phyloP scores from a whole-genome alignment of 2,797 vertebrate species.

The Anas bernieri region DNA sequence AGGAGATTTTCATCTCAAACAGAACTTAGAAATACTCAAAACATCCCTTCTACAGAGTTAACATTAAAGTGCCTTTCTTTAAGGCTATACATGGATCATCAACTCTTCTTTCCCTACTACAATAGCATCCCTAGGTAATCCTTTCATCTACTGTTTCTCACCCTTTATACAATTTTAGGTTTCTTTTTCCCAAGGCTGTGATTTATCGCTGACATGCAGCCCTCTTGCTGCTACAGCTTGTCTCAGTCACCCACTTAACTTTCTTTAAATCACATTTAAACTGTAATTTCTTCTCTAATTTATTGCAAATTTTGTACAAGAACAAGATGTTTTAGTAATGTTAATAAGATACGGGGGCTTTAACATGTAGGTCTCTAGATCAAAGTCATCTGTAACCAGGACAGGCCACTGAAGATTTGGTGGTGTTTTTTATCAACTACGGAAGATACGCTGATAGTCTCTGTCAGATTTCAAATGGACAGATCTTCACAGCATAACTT shows the following conservation, averaged over 20 bases:
- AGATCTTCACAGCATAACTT: background rate
- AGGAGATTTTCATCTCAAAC: background rate
- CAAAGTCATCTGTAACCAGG: background rate
- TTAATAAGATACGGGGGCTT: conserved; percentile 24
- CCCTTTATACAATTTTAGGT: background rate
- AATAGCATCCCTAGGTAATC: background rate
- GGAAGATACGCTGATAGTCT: background rate
- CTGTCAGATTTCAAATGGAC: background rate
- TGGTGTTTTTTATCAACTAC: background rate
- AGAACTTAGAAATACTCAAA: background rate
- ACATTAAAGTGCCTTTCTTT: background rate
- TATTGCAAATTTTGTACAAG: conserved; percentile 41
- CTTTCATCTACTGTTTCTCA: background rate
- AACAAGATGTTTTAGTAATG: conserved; percentile 25
- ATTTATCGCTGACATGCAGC: conserved; percentile 20
- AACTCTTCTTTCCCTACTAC: background rate
- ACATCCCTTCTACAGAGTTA: background rate
- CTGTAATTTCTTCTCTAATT: conserved; percentile 54
- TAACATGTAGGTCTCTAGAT: background rate
- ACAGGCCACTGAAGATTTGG: background rate
- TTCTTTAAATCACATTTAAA: conserved; percentile 59
- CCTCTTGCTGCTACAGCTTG: background rate
- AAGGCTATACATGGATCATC: background rate
- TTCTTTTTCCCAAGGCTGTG: conserved; percentile 13
- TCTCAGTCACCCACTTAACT: conserved; percentile 44